Evolutionary conservation across 1,140 invertebrate genomes (phyloP).

Genomic region (Trinorchestia longiramus): DNA sequence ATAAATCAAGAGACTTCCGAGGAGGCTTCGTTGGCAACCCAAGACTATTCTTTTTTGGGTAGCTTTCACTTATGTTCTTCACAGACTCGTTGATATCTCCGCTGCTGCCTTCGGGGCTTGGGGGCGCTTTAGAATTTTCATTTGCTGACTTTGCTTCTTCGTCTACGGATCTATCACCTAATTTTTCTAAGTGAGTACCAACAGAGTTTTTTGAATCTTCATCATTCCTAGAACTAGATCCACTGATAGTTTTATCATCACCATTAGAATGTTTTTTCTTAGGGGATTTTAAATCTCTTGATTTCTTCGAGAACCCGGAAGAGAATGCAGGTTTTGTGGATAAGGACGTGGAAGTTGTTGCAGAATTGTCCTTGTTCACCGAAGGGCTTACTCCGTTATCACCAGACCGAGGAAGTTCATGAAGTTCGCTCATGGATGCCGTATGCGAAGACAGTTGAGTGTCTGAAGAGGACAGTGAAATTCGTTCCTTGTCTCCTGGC

Average conservation of each 20-base stretch:
- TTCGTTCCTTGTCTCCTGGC: slow-evolving; percentile 18
- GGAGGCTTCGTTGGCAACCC: slow-evolving; percentile 13
- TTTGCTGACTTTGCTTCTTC: not conserved
- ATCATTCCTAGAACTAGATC: slow-evolving; percentile 15
- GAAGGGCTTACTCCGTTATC: slow-evolving; percentile 12
- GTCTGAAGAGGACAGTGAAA: slow-evolving; percentile 34
- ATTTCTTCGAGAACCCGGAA: not conserved
- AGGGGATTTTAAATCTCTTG: not conserved
- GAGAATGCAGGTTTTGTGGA: not conserved
- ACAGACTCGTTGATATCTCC: slow-evolving; percentile 21
- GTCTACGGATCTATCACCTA: not conserved
- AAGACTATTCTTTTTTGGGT: not conserved
- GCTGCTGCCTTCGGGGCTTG: not conserved
- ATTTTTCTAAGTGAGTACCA: not conserved
- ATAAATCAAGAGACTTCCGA: slow-evolving; percentile 1
- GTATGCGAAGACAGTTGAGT: slow-evolving; percentile 21
- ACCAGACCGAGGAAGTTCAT: not conserved
- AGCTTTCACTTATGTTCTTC: slow-evolving; percentile 35
- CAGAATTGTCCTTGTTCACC: not conserved
- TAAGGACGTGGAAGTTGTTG: not conserved
- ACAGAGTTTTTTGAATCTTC: not conserved
- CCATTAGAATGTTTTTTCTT: not conserved
- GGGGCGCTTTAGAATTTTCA: not conserved
- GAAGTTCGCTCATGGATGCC: slow-evolving; percentile 38
- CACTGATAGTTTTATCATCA: not conserved